Conservation (phyloP, 92 coral and sea anemone species). For the Siderastrea radians region DNA sequence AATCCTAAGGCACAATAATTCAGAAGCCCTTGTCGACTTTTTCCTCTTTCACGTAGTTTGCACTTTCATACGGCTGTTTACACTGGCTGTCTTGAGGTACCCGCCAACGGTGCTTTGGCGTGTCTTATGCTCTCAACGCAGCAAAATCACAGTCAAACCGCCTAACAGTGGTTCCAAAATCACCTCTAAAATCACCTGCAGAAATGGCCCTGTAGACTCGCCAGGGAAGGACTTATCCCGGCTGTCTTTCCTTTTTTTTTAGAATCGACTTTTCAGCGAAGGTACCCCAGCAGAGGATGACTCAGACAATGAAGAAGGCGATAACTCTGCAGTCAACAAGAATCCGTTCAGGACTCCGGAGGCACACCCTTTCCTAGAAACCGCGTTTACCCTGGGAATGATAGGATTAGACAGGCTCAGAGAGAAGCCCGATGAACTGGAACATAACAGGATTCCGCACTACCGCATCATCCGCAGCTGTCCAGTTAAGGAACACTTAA, state of each 20-base stretch:
- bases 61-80: too few relatives aligned
- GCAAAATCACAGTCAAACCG: too few relatives aligned
- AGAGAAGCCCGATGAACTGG: slow-evolving; percentile 4
- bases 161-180: too few relatives aligned
- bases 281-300: slow-evolving; percentile 31
- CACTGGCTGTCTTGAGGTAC: too few relatives aligned
- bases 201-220: too few relatives aligned
- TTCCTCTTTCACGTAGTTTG: too few relatives aligned
- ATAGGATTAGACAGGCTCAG: slow-evolving; percentile 57
- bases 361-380: slow-evolving; percentile 71
- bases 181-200: too few relatives aligned
- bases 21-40: too few relatives aligned
- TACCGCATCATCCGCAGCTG: slow-evolving; percentile 2
- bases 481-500: slow-evolving; percentile 19
- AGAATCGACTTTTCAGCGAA: slow-evolving; percentile 55
- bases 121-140: too few relatives aligned
- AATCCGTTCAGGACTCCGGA: slow-evolving; percentile 59
- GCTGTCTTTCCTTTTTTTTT: neutral
- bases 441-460: neutral
- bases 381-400: slow-evolving; percentile 75
- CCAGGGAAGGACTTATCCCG: too few relatives aligned
- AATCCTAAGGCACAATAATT: too few relatives aligned
- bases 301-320: slow-evolving; percentile 41
- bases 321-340: neutral
- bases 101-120: too few relatives aligned